Evolutionary conservation across 2,113 vertebrate genomes (phyloP).

Genomic region (Hydrolagus affinis): DNA sequence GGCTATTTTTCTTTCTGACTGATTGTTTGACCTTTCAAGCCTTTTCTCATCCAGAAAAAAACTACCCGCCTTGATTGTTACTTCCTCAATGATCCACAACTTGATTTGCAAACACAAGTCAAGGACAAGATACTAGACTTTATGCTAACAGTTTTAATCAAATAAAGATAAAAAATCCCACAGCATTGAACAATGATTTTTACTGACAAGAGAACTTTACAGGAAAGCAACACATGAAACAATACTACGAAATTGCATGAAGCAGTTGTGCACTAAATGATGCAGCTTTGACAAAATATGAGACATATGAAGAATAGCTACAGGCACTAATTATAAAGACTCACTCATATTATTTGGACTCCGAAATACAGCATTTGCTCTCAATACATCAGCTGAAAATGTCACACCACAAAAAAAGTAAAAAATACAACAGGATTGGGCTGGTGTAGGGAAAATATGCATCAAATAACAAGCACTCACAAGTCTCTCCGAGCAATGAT

Average conservation of each 20-base stretch:
- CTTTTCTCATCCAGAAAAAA: too few species aligned
- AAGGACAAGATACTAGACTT: too few species aligned
- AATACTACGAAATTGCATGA: conserved; percentile 38
- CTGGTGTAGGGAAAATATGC: conserved; percentile 41
- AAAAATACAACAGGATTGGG: conserved; percentile 55
- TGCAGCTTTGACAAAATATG: conserved; percentile 25
- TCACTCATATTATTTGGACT: conserved; percentile 68
- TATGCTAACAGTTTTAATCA: too few species aligned
- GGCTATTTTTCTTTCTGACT: too few species aligned
- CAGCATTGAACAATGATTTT: background rate
- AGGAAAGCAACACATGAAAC: background rate
- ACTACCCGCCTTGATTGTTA: too few species aligned
- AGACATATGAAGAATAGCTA: conserved; percentile 45
- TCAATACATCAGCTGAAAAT: conserved; percentile 66
- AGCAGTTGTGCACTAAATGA: conserved; percentile 37
- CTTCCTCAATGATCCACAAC: too few species aligned
- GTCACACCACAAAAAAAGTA: conserved; percentile 54
- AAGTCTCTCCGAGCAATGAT: conserved; percentile 37
- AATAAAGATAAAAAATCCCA: background rate
- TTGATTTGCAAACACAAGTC: too few species aligned
- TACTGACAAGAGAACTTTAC: background rate
- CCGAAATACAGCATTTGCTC: conserved; percentile 66
- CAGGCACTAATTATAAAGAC: conserved; percentile 51
- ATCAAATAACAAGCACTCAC: conserved; percentile 43
- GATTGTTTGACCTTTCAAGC: too few species aligned